Base-by-base conservation (phyloP, 2,113 vertebrate species). In the Poeciliopsis prolifica region DNA sequence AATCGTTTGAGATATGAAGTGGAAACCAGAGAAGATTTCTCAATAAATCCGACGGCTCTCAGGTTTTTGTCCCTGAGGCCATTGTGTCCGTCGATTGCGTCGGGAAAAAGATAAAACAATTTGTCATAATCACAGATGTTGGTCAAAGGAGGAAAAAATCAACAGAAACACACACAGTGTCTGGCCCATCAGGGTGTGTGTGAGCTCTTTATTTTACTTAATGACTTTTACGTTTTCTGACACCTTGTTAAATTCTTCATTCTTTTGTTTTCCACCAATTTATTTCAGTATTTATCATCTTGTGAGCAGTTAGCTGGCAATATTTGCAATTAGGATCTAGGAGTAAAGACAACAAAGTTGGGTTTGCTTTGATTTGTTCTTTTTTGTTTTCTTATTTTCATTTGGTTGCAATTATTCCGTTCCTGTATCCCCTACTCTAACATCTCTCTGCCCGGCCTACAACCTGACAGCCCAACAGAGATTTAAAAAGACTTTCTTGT, bases 121-220 rank as follows among this genome's bases (percentile, higher is more conserved):
- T 81, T 80, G 78, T 82, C 79, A 37, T 66, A 68, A 62, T 75
- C 54, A 72, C 7, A 28, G 65, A 89, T 89, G 80, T 82, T 82
- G 70, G 80, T 76, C 74, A 82, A 26, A 70, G 69, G 65, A 83
- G 44, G 22, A 48, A 24, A 80, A 81, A 79, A 65, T 42, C 61
- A 48, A 72, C 66, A 83, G 66, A 72, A 33, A 54, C 13, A 79
- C 67, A 24, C 71, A 63, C 0, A 26, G 61, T 65, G 68, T 80
- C 80, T 79, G 79, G 44, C 66, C 79, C 82, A 78, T 83, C 82
- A 79, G 69, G 62, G 67, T 29, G 8, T 48, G 17, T 54, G 22
- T 54, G 48, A 54, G 22, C 22, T 19, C 17, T 54, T 19, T 19
- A 54, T 54, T 54, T 54, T 54, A 54, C 2, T 6, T 24, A 24